These are phyloP conservation scores for Alloscopus bannaensis DNA, from an alignment of 2,888 invertebrate genomes.

Conservation along the genomic window DNA sequence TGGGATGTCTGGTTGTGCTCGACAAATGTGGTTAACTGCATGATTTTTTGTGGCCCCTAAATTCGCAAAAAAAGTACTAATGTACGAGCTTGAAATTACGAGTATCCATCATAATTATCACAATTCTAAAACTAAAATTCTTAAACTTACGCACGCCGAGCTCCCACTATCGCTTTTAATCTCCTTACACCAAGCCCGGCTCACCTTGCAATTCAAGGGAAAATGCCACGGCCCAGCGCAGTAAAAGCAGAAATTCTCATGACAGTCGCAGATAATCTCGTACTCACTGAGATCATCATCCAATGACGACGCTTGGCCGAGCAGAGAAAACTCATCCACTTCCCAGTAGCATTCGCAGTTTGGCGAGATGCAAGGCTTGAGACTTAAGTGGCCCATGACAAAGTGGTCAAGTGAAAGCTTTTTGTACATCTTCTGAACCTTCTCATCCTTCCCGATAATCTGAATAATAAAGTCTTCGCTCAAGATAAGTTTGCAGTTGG, in stretches of 20 bases:
- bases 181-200: no score
- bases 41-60: no score
- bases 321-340: neutral
- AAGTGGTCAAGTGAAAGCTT: neutral
- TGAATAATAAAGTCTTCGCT: neutral
- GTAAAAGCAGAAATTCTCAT: conserved; percentile 78
- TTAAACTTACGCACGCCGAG: no score
- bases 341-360: neutral
- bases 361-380: neutral
- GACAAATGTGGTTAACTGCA: no score
- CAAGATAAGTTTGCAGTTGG: neutral
- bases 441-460: neutral
- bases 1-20: no score
- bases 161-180: no score
- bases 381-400: neutral
- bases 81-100: no score
- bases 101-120: no score
- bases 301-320: neutral
- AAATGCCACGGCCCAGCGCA: conserved; percentile 79
- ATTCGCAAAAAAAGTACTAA: no score
- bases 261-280: conserved; percentile 78
- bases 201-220: conserved; percentile 79
- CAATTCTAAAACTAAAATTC: no score
- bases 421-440: neutral
- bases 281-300: conserved; percentile 63